These are phyloP conservation scores for Heliconius melpomene DNA, from an alignment of 1,140 invertebrate genomes.

Conservation along the genomic window DNA sequence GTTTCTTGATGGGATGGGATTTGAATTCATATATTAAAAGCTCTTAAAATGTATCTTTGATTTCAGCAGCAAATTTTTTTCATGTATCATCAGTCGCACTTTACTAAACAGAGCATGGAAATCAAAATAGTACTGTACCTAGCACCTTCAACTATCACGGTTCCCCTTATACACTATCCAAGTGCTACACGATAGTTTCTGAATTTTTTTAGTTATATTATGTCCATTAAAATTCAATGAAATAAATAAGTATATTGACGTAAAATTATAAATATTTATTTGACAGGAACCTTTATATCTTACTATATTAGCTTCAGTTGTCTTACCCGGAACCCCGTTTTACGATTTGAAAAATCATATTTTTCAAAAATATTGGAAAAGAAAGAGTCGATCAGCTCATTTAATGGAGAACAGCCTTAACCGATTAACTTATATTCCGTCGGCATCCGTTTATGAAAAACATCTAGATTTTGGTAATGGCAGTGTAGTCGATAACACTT, in stretches of 20 bases:
- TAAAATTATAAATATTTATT: background rate
- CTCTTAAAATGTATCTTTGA: no score
- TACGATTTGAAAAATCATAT: slow-evolving; percentile 59
- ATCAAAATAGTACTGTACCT: no score
- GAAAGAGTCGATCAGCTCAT: slow-evolving; percentile 55
- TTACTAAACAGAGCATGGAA: no score
- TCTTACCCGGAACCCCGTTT: slow-evolving; percentile 56
- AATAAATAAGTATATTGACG: background rate
- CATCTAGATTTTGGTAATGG: slow-evolving; percentile 71
- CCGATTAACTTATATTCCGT: slow-evolving; percentile 60
- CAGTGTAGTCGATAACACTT: slow-evolving; percentile 57
- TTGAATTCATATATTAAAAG: no score
- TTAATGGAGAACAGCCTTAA: slow-evolving; percentile 74
- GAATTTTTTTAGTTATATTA: no score
- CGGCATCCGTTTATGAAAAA: slow-evolving; percentile 66
- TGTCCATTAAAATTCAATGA: no score
- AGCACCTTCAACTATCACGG: no score
- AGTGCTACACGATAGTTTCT: no score
- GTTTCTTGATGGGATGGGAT: no score
- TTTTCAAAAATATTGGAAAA: slow-evolving; percentile 61
- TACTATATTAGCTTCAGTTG: slow-evolving; percentile 58
- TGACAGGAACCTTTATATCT: slow-evolving; percentile 66
- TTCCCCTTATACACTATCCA: no score
- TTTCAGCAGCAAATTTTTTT: no score
- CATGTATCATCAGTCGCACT: no score